A percentile compares a stretch with the other conserved stretches of the same genome.
These are phyloP conservation scores for Poecilia picta DNA, from an alignment of 2,797 vertebrate species.

Conservation along the genomic window DNA sequence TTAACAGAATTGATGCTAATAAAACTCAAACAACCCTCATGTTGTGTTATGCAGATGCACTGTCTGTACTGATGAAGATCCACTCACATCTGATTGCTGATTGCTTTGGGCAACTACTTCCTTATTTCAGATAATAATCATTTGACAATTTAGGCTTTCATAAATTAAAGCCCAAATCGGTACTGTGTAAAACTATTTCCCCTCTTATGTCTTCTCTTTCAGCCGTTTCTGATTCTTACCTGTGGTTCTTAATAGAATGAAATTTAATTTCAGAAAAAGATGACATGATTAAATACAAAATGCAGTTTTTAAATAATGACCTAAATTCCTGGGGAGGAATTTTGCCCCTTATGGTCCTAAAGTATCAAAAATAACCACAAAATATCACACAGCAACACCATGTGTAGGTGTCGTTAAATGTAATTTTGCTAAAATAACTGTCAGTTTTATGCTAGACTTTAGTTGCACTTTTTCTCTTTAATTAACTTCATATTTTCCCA, in stretches of 20 bases:
- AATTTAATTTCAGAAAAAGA: not conserved
- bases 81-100: not conserved
- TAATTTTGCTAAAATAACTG: not conserved
- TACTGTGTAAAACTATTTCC: not conserved
- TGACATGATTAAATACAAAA: not conserved
- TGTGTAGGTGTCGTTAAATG: not conserved
- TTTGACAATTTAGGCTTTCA: not conserved
- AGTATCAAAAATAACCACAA: not conserved
- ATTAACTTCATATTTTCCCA: not conserved
- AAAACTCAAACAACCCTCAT: not conserved
- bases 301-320: not conserved
- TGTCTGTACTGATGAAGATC: not conserved
- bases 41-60: not conserved
- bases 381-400: not conserved
- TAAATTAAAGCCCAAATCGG: not conserved
- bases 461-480: not conserved
- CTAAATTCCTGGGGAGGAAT: not conserved
- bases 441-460: not conserved
- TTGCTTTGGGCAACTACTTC: not conserved
- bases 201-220: not conserved
- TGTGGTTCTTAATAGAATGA: not conserved
- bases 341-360: not conserved
- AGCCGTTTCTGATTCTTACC: not conserved
- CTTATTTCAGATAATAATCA: not conserved
- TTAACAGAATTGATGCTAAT: not conserved